A percentile compares a stretch with the other conserved stretches of the same genome.
phyloP scores from a whole-genome alignment of 2,113 vertebrate species.

The Pleuronectes platessa region DNA sequence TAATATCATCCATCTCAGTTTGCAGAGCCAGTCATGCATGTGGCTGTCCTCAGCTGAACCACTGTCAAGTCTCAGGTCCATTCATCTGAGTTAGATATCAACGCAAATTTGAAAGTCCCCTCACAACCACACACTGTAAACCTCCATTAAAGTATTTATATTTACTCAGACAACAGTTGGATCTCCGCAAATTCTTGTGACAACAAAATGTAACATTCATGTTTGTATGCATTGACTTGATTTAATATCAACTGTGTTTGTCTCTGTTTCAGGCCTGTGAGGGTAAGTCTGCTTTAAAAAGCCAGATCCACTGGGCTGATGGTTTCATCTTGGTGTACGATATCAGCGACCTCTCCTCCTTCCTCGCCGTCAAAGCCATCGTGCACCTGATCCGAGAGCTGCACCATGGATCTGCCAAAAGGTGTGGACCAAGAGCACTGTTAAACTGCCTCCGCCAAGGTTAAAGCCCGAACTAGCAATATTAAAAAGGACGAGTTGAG shows the following conservation, averaged over 20 bases:
- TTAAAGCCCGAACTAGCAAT: too few relatives aligned
- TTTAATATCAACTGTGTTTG: background rate
- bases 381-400: constrained; percentile 86
- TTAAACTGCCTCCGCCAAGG: too few relatives aligned
- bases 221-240: background rate
- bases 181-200: too few relatives aligned
- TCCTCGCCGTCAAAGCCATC: constrained; percentile 86
- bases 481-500: too few relatives aligned
- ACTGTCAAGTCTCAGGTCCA: background rate
- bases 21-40: background rate
- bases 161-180: too few relatives aligned
- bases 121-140: too few relatives aligned
- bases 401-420: constrained; percentile 81
- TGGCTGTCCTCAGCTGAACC: constrained; percentile 1
- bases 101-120: too few relatives aligned
- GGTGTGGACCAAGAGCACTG: constrained; percentile 66
- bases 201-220: too few relatives aligned
- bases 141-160: too few relatives aligned
- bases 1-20: background rate
- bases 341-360: constrained; percentile 89
- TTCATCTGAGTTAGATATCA: constrained; percentile 2
- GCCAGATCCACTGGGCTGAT: constrained; percentile 89
- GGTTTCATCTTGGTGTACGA: constrained; percentile 91
- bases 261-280: constrained; percentile 64
- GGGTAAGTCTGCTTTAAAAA: constrained; percentile 80